Percentiles rank a stretch among this genome's conserved stretches.
These are phyloP conservation scores for Pomacea maculata DNA, from an alignment of 1,140 invertebrate species.

Conservation along the genomic window DNA sequence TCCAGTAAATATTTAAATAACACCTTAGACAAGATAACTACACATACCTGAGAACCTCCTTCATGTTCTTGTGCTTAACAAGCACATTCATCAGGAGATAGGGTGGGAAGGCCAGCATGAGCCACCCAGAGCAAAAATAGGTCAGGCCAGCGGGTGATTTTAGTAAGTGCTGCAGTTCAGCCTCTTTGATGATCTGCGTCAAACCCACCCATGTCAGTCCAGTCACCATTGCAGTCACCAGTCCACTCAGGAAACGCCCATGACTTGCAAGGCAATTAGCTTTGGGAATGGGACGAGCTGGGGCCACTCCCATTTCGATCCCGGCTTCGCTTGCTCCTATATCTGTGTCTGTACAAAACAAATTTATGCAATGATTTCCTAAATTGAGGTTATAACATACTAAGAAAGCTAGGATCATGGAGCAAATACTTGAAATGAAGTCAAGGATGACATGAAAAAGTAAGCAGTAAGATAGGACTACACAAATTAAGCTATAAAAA, in stretches of 20 bases:
- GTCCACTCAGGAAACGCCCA: conserved; percentile 11
- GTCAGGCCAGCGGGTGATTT: conserved; percentile 93
- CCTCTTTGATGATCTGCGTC: conserved; percentile 16
- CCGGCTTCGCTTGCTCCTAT: conserved; percentile 8
- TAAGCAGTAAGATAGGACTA: too few species aligned
- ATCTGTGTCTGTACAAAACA: background rate
- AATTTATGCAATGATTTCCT: too few species aligned
- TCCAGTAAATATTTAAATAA: too few species aligned
- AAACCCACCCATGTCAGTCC: conserved; percentile 16
- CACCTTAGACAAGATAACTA: too few species aligned
- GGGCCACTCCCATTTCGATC: background rate
- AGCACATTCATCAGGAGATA: conserved; percentile 75
- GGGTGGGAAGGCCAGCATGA: conserved; percentile 88
- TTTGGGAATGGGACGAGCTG: background rate
- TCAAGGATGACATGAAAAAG: too few species aligned
- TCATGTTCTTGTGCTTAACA: background rate
- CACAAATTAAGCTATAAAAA: too few species aligned
- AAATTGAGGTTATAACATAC: too few species aligned
- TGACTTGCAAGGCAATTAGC: conserved; percentile 1
- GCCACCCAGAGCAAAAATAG: conserved; percentile 95
- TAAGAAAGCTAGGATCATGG: too few species aligned
- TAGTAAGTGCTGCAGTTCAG: conserved; percentile 67
- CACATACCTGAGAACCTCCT: background rate
- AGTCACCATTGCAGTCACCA: conserved; percentile 14
- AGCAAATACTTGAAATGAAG: too few species aligned